Conservation (phyloP, 2,888 invertebrate species). For the Lasioglossum marginatum region DNA sequence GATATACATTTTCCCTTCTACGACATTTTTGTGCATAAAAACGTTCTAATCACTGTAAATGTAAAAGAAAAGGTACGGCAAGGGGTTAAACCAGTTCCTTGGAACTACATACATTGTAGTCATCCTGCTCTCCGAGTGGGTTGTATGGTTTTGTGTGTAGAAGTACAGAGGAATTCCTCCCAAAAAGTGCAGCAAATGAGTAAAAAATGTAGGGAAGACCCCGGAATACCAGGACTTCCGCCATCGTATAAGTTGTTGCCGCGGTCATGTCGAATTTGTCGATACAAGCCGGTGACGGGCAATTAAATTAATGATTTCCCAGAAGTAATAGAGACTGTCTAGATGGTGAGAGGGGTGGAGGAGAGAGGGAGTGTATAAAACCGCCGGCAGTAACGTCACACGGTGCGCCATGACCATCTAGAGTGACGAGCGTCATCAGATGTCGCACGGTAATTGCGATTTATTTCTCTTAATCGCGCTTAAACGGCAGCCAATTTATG, state of each 20-base stretch:
- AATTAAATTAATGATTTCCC: conserved; percentile 69
- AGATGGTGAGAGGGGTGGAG: background rate
- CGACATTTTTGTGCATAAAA: no score
- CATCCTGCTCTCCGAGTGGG: background rate
- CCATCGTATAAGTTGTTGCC: conserved; percentile 61
- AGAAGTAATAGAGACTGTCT: conserved; percentile 47
- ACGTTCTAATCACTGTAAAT: no score
- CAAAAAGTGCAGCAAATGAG: background rate
- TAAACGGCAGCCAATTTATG: conserved; percentile 82
- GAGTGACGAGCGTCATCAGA: conserved; percentile 63
- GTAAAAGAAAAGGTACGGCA: no score
- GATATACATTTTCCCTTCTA: no score
- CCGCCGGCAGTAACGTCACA: conserved; percentile 49
- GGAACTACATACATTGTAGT: background rate
- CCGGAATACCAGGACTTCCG: conserved; percentile 7
- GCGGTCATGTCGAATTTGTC: conserved; percentile 62
- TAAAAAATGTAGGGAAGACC: background rate
- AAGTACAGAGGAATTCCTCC: background rate
- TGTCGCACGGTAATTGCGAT: conserved; percentile 80
- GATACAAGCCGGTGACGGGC: conserved; percentile 49
- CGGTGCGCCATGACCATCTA: conserved; percentile 62
- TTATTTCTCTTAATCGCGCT: conserved; percentile 83
- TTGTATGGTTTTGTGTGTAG: background rate
- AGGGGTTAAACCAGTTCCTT: background rate
- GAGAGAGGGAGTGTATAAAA: conserved; percentile 38